Evolutionary conservation across 2,888 invertebrate genomes (phyloP), one percentile per base, ranked within the genome.

Genomic region (Pantelozetes paolii): DNA sequence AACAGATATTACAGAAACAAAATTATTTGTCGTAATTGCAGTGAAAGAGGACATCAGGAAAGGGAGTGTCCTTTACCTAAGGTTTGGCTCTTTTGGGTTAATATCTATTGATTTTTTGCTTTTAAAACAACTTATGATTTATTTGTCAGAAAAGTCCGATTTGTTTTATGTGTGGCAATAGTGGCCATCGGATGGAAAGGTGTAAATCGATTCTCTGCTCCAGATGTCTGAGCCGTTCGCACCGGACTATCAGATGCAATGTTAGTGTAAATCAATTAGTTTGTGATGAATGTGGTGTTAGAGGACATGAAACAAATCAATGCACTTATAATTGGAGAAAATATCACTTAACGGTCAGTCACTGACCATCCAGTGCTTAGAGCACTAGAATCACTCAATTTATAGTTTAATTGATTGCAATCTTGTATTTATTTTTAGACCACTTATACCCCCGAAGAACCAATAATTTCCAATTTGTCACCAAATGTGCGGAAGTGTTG

Each of bases 321-420:
- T 77, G 76, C 62, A 76, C 77, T 20, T 76, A 77, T 76, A 32
- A 74, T n/a, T 77, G 77, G 77, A 73, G 77, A 59, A 64, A 76
- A 57, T 77, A 74, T 64, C 75, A 77, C 71, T 54, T 76, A 42
- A 77, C 77, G 26, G 77, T 77, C 71, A 73, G 74, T 11, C 45
- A 36, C 18, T 64, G 11, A 18, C 23, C 36, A 2, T 13, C 11
- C 15, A 40, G 28, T 45, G 36, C 18, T 9, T 5, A 6, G n/a
- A 13, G n/a, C 36, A n/a, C 45, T 20, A 23, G n/a, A 2, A 26
- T n/a, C 20, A 26, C 26, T 26, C 26, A 45, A 42, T 28, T 45
- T 69, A 45, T 32, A 40, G 36, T 69, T 69, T 40, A 32, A 64
- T 40, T 42, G 45, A 45, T 23, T 42, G 69, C n/a, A 32, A 59